Evolutionary conservation across 2,797 vertebrate species (phyloP), one percentile per base, ranked within the genome.

Genomic region (Lophius americanus): DNA sequence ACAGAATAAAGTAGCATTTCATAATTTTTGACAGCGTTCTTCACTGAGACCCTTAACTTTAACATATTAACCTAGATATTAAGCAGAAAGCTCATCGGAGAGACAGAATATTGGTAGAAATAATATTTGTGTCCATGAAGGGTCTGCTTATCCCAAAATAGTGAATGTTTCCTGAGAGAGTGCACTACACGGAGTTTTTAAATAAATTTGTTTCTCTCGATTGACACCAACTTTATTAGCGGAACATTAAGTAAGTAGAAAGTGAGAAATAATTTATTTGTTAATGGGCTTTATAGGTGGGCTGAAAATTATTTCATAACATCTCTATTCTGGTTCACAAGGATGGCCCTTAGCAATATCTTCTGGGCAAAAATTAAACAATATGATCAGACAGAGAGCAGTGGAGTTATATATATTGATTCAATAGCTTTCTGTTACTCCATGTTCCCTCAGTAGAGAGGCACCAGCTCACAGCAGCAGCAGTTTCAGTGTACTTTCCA

Each of bases 231-330:
- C 23, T 85, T 82, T 78, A 60, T 66, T 62, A 58, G 47, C 73
- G 68, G 63, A 78, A 74, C 39, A 41, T 53, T 64, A 54, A 62
- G 51, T 55, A 68, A 78, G 60, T 70, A 57, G 55, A 84, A 81
- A 81, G 54, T 60, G 52, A 68, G 67, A 76, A 88, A 75, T 78
- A 70, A 70, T 82, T 79, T n/a, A 76, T 81, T 68, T 83, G 57
- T 69, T 60, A 37, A 39, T 38, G 47, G 39, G 67, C 35, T 36
- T 51, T 42, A 70, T 23, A 51, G 70, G 63, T 75, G 75, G 62
- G 70, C 53, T 0, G 3, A 48, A 73, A 68, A 37, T 69, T 59
- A 81, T 54, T 3, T 70, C 60, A 39, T 51, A 74, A 46, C 23
- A 33, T 53, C 10, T 74, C 46, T 76, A 37, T 68, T 32, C 55